Evolutionary conservation across 2,113 vertebrate genomes (phyloP).

Genomic region (Oxyura jamaicensis): DNA sequence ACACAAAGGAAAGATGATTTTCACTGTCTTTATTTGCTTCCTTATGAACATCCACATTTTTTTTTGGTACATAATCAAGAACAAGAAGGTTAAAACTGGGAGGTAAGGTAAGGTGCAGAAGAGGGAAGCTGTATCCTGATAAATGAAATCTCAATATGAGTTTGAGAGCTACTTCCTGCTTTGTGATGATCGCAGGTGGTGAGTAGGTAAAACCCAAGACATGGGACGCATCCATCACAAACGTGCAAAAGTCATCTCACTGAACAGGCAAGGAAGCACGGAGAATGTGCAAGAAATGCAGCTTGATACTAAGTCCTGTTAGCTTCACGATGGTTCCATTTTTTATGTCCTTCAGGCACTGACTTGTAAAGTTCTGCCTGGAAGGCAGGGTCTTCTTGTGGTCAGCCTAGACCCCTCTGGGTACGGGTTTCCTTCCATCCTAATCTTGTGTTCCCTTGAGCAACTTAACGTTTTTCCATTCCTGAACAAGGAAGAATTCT

Average conservation of each 20-base stretch:
- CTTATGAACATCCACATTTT: neutral
- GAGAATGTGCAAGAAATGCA: neutral
- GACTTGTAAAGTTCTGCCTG: neutral
- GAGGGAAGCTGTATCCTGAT: neutral
- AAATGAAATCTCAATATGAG: neutral
- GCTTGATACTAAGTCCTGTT: neutral
- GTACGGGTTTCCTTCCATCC: neutral
- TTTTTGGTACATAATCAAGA: accelerated
- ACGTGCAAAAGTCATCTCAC: neutral
- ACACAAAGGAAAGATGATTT: neutral
- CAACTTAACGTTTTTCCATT: neutral
- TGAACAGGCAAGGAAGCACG: neutral
- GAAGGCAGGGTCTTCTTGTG: neutral
- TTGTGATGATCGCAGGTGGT: neutral
- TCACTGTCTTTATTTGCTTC: neutral
- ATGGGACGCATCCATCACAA: neutral
- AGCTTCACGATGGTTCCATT: neutral
- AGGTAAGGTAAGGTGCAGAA: neutral
- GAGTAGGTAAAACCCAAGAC: neutral
- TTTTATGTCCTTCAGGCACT: neutral
- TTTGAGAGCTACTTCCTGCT: neutral
- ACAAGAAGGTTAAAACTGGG: neutral
- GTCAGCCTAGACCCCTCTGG: neutral
- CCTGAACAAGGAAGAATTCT: neutral
- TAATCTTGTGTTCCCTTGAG: neutral